These are phyloP conservation scores for Drosophila peninsularis DNA, from an alignment of 2,888 invertebrate genomes.

Conservation along the genomic window DNA sequence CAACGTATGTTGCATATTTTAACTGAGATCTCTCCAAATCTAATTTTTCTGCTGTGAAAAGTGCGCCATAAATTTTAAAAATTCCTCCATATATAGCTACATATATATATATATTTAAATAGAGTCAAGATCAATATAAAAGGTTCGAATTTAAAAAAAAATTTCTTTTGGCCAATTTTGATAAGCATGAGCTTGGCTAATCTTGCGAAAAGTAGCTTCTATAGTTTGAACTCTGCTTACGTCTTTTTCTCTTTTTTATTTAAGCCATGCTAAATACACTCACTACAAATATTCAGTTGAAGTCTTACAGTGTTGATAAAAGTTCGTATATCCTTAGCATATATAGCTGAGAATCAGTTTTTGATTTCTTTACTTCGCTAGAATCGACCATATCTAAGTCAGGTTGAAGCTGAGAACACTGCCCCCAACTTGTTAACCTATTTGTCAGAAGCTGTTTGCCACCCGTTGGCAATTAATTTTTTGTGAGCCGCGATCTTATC, in stretches of 20 bases:
- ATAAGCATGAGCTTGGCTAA: too few species aligned
- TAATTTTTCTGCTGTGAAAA: background rate
- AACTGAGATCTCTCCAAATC: background rate
- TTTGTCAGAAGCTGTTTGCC: slow-evolving; percentile 43
- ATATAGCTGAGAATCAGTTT: background rate
- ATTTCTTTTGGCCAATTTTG: too few species aligned
- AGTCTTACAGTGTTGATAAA: background rate
- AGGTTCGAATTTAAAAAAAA: too few species aligned
- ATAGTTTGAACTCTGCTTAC: too few species aligned
- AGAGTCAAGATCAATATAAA: too few species aligned
- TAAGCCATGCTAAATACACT: too few species aligned
- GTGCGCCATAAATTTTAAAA: background rate
- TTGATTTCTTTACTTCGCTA: slow-evolving; percentile 14
- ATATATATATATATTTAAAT: background rate
- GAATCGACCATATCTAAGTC: slow-evolving; percentile 11
- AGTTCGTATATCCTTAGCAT: background rate
- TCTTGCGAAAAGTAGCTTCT: too few species aligned
- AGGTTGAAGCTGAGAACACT: slow-evolving; percentile 17
- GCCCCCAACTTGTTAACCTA: slow-evolving; percentile 59
- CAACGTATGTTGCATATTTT: too few species aligned
- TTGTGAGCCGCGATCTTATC: slow-evolving; percentile 65
- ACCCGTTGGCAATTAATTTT: slow-evolving; percentile 62
- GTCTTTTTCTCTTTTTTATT: too few species aligned
- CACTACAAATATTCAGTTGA: too few species aligned
- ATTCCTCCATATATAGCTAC: background rate